Evolutionary conservation across 2,113 vertebrate species (phyloP).

Genomic region (Xenotilapia flavipinnis): DNA sequence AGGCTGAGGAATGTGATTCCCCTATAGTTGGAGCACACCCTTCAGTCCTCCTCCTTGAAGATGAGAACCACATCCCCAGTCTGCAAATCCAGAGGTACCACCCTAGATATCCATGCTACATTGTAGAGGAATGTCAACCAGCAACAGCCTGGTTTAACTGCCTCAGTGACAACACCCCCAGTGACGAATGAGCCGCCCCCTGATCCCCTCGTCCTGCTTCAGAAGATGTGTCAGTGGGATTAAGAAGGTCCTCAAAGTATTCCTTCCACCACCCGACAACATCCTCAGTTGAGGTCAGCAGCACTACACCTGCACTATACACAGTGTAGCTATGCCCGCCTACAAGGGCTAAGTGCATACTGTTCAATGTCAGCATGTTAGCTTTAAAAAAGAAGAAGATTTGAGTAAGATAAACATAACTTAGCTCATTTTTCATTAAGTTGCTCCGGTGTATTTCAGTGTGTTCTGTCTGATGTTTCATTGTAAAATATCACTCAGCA

Average conservation of each 20-base stretch:
- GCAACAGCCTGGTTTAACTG: background rate
- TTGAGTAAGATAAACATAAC: background rate
- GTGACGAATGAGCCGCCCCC: background rate
- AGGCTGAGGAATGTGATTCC: background rate
- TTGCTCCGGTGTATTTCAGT: rapidly evolving
- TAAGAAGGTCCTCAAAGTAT: background rate
- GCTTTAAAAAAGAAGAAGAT: background rate
- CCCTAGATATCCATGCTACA: background rate
- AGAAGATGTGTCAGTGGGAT: background rate
- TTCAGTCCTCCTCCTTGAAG: background rate
- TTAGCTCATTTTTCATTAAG: background rate
- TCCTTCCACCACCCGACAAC: background rate
- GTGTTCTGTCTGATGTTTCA: background rate
- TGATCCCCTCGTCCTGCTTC: rapidly evolving
- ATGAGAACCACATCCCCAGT: background rate
- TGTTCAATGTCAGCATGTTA: background rate
- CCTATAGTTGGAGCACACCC: background rate
- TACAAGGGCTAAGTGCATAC: background rate
- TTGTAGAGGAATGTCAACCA: background rate
- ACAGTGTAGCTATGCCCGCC: background rate
- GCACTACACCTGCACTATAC: background rate
- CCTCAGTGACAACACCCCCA: background rate
- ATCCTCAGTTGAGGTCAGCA: background rate
- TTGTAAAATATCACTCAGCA: background rate
- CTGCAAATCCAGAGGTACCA: background rate